A percentile compares a stretch with the other conserved stretches of the same genome.
phyloP scores from a whole-genome alignment of 1,140 invertebrate species.

The Drosophila guanche region DNA sequence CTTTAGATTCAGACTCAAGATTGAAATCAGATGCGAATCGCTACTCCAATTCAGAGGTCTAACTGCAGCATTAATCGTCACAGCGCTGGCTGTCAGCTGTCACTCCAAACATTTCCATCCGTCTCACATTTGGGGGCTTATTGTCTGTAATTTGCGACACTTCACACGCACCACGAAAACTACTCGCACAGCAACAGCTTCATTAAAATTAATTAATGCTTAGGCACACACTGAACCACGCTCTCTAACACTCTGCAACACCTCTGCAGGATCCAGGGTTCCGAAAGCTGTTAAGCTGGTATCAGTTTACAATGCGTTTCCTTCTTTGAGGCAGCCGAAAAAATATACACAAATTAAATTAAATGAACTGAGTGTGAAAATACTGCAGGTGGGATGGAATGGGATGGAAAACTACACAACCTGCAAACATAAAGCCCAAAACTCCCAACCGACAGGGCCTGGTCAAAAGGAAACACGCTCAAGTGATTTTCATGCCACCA shows the following conservation, averaged over 20 bases:
- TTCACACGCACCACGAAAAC: slow-evolving; percentile 51
- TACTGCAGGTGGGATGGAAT: slow-evolving; percentile 44
- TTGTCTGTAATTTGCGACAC: slow-evolving; percentile 63
- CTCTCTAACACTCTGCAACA: slow-evolving; percentile 25
- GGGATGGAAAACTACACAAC: slow-evolving; percentile 42
- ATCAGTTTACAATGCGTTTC: slow-evolving; percentile 55
- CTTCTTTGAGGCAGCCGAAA: slow-evolving; percentile 46
- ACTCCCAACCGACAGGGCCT: slow-evolving; percentile 22
- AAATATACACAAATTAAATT: slow-evolving; percentile 79
- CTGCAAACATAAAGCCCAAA: slow-evolving; percentile 48
- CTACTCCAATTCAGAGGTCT: slow-evolving; percentile 28
- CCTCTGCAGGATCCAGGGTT: slow-evolving; percentile 35
- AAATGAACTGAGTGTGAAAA: slow-evolving; percentile 81
- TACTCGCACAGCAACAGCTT: slow-evolving; percentile 53
- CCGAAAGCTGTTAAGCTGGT: slow-evolving; percentile 50
- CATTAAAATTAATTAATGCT: slow-evolving; percentile 81
- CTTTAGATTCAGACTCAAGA: slow-evolving; percentile 5
- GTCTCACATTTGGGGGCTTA: slow-evolving; percentile 8
- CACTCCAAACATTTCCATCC: slow-evolving; percentile 45
- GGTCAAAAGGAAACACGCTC: slow-evolving; percentile 77
- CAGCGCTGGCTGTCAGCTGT: slow-evolving; percentile 69
- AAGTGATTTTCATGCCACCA: slow-evolving; percentile 72
- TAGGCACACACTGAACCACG: slow-evolving; percentile 47
- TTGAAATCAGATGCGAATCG: slow-evolving; percentile 24
- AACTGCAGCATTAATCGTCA: slow-evolving; percentile 60